These are phyloP conservation scores for Isaurus tuberculatus DNA, from an alignment of 92 coral and sea anemone genomes.

Conservation along the genomic window DNA sequence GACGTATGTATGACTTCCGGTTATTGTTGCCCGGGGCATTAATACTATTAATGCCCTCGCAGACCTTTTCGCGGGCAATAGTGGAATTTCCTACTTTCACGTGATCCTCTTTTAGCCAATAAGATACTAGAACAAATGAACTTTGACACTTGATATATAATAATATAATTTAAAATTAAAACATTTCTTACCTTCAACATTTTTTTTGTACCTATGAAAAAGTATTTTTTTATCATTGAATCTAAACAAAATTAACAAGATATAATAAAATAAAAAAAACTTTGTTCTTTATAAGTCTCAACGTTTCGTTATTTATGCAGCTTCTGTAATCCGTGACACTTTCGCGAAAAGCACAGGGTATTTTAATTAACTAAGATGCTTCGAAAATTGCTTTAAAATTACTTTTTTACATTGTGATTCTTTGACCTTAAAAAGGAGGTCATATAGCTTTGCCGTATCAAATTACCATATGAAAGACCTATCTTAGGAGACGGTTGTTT, in stretches of 20 bases:
- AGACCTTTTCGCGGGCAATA: no score
- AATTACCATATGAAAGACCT: slow-evolving; percentile 23
- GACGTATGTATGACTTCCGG: no score
- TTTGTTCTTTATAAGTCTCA: slow-evolving; percentile 62
- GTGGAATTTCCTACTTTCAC: no score
- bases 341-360: background rate
- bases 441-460: slow-evolving; percentile 9
- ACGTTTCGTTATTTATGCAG: no score
- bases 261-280: slow-evolving; percentile 64
- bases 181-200: no score
- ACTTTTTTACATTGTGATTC: background rate
- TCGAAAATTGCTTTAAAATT: background rate
- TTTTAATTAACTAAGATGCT: background rate
- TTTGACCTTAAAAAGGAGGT: slow-evolving; percentile 14
- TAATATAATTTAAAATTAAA: no score
- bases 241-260: slow-evolving; percentile 63
- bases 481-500: background rate
- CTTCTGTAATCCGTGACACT: no score
- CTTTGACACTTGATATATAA: no score
- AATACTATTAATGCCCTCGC: no score
- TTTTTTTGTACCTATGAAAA: slow-evolving; percentile 77
- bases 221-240: slow-evolving; percentile 36
- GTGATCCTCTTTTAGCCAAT: no score
- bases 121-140: no score
- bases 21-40: no score